These are phyloP conservation scores for Acleris literana DNA, from an alignment of 2,888 invertebrate genomes.

Conservation along the genomic window DNA sequence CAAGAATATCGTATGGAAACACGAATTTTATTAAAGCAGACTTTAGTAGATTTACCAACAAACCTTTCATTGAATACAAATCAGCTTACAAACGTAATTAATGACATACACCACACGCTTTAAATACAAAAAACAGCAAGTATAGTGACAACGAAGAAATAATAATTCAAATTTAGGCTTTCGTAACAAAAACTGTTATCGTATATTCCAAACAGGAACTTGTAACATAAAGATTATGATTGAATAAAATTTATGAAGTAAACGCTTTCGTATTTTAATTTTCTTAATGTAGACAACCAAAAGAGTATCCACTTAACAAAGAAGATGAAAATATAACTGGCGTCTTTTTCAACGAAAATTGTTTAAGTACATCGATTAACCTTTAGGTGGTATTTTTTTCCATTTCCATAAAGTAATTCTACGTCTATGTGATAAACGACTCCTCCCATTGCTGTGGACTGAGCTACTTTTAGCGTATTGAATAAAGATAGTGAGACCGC, in stretches of 20 bases:
- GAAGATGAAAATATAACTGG: conserved; percentile 52
- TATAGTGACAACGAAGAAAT: conserved; percentile 27
- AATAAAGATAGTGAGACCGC: conserved; percentile 52
- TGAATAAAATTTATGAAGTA: conserved; percentile 43
- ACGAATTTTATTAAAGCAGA: conserved; percentile 68
- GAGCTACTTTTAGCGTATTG: conserved; percentile 51
- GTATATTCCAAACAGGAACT: conserved; percentile 17
- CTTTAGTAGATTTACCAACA: conserved; percentile 46
- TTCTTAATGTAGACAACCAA: conserved; percentile 47
- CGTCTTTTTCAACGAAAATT: conserved; percentile 51
- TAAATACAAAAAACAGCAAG: conserved; percentile 21
- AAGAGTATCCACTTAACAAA: conserved; percentile 49
- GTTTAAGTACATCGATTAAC: conserved; percentile 53
- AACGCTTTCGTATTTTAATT: conserved; percentile 48
- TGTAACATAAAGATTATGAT: conserved; percentile 31
- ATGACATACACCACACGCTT: conserved; percentile 30
- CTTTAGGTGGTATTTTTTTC: conserved; percentile 52
- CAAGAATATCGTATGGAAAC: conserved; percentile 55
- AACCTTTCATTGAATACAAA: conserved; percentile 52
- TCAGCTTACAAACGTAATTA: conserved; percentile 45
- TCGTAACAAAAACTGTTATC: conserved; percentile 48
- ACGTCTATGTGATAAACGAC: not conserved
- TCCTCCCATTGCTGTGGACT: conserved; percentile 15
- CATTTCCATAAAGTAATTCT: conserved; percentile 49
- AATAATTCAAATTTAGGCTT: conserved; percentile 53